These are phyloP conservation scores for Oxyura jamaicensis DNA, from an alignment of 2,113 vertebrate species.

Conservation along the genomic window DNA sequence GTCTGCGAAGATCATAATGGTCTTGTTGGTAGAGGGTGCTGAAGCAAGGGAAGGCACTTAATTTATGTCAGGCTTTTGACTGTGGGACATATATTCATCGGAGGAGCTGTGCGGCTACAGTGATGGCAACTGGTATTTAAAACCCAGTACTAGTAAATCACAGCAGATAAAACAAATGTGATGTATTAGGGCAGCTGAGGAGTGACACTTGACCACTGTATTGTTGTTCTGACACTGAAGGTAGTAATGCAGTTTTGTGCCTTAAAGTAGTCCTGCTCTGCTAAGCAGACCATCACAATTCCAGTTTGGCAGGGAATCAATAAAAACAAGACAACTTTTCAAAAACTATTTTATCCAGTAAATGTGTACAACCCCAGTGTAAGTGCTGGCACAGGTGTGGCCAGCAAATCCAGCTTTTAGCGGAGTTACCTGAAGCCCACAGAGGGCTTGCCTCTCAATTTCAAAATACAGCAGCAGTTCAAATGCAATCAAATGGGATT, in stretches of 20 bases:
- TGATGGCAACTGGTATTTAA: constrained; percentile 29
- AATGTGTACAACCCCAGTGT: background rate
- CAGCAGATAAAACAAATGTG: constrained; percentile 11
- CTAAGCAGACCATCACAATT: background rate
- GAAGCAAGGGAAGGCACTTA: background rate
- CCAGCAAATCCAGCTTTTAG: background rate
- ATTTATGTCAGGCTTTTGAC: constrained; percentile 36
- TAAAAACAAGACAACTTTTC: background rate
- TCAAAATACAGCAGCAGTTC: background rate
- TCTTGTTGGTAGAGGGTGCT: background rate
- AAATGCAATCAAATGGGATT: fast-evolving
- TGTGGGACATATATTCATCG: background rate
- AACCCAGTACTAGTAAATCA: constrained; percentile 47
- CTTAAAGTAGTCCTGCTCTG: background rate
- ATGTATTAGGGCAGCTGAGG: constrained; percentile 10
- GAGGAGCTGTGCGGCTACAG: constrained; percentile 61
- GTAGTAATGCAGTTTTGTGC: background rate
- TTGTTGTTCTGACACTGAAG: constrained; percentile 27
- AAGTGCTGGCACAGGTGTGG: background rate
- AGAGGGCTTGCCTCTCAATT: background rate
- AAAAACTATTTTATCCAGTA: background rate
- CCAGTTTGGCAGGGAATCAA: background rate
- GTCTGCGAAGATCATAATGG: background rate
- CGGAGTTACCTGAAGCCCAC: background rate
- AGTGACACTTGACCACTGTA: background rate